phyloP scores from a whole-genome alignment of 1,140 invertebrate genomes.

The Bombus superbus region DNA sequence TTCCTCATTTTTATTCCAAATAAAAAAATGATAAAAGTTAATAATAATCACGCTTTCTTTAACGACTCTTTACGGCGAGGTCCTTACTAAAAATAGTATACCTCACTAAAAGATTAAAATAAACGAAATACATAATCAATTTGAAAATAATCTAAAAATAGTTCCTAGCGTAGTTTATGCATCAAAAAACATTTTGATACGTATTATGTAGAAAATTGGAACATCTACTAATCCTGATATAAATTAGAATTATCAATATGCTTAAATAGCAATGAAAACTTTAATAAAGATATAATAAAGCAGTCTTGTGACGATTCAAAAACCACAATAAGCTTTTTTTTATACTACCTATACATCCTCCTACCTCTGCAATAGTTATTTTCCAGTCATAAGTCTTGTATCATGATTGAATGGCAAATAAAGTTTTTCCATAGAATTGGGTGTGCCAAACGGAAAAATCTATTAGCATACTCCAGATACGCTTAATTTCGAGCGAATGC shows the following conservation, averaged over 20 bases:
- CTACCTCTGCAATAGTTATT: background rate
- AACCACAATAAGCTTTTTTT: background rate
- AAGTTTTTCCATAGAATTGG: background rate
- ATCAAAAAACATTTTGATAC: no score
- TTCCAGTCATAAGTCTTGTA: background rate
- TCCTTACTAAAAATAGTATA: no score
- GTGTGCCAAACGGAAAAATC: background rate
- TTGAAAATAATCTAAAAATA: no score
- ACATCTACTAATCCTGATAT: no score
- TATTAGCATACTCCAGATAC: background rate
- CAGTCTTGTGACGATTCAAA: no score
- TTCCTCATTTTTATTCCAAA: background rate
- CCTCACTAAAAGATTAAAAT: background rate
- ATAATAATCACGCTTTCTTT: background rate
- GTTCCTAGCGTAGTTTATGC: no score
- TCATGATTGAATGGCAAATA: background rate
- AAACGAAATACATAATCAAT: background rate
- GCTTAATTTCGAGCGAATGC: background rate
- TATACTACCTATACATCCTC: background rate
- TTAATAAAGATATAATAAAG: no score
- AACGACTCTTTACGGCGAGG: no score
- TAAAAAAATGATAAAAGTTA: background rate
- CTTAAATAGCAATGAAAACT: no score
- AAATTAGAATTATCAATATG: no score
- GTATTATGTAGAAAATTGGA: no score